These are phyloP conservation scores for Drosophila barbarae DNA, from an alignment of 2,888 invertebrate species.

Conservation along the genomic window DNA sequence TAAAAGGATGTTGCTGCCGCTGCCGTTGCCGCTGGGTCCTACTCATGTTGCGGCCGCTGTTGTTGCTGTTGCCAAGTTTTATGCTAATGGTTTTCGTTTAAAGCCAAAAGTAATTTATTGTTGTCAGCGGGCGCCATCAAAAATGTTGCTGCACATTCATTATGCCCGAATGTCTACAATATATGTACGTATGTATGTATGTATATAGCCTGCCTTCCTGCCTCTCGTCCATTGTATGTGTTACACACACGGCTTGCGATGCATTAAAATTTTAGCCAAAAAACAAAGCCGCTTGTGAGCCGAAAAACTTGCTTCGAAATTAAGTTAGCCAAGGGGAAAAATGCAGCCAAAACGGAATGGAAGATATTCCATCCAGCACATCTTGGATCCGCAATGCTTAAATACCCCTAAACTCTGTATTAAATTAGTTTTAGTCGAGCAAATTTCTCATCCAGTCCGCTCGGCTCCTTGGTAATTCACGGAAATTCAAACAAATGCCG, in stretches of 20 bases:
- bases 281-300: constrained; percentile 54
- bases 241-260: constrained; percentile 34
- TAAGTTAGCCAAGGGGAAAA: constrained; percentile 66
- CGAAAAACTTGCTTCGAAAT: constrained; percentile 69
- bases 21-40: constrained; percentile 9
- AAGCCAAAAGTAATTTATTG: constrained; percentile 76
- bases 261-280: constrained; percentile 69
- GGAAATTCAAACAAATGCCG: constrained; percentile 13
- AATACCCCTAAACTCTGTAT: constrained; percentile 11
- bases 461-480: neutral
- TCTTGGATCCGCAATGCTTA: constrained; percentile 11
- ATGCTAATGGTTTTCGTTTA: constrained; percentile 76
- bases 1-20: constrained; percentile 53
- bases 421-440: constrained; percentile 20
- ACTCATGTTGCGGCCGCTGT: constrained; percentile 26
- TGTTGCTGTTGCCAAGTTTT: constrained; percentile 71
- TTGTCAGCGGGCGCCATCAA: constrained; percentile 75
- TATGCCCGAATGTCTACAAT: constrained; percentile 62
- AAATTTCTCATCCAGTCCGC: constrained; percentile 7
- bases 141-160: constrained; percentile 76
- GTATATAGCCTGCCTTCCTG: neutral
- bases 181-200: neutral
- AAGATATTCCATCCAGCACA: constrained; percentile 49
- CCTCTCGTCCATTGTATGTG: constrained; percentile 10
- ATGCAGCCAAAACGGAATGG: constrained; percentile 50